Percentiles rank a stretch among this genome's conserved stretches.
Conservation (phyloP, 2,113 vertebrate species). For the Taurulus bubalis region DNA sequence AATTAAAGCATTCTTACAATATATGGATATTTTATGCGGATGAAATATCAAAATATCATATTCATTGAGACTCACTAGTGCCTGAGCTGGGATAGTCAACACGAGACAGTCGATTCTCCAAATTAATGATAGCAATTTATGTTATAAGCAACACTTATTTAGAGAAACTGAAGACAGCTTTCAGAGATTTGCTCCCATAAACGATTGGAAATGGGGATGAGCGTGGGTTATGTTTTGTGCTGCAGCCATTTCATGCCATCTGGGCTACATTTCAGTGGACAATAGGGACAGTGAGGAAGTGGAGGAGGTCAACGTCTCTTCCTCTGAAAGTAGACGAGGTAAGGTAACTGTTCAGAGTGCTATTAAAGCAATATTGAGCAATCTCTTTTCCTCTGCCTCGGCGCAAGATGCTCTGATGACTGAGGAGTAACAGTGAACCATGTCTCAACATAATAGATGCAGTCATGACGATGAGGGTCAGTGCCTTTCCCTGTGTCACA, state of each 20-base stretch:
- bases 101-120: constrained; percentile 27
- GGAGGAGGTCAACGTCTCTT: constrained; percentile 67
- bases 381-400: constrained; percentile 38
- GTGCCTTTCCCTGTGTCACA: constrained; percentile 58
- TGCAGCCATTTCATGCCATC: constrained; percentile 47
- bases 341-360: constrained; percentile 37
- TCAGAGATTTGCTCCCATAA: constrained; percentile 25
- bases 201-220: constrained; percentile 23
- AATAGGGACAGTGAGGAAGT: constrained; percentile 61
- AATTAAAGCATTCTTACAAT: background rate
- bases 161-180: constrained; percentile 19
- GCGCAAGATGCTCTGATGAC: constrained; percentile 55
- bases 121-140: constrained; percentile 50
- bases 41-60: background rate
- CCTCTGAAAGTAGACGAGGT: constrained; percentile 57
- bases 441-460: constrained; percentile 76
- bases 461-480: constrained; percentile 77
- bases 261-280: constrained; percentile 33
- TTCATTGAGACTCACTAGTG: background rate
- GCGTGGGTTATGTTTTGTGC: background rate
- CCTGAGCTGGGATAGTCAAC: constrained; percentile 2
- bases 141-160: constrained; percentile 45
- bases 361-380: constrained; percentile 48
- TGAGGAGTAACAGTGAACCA: constrained; percentile 56
- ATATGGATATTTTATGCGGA: background rate